These are phyloP conservation scores for Coregonus sp. DNA, from an alignment of 2,797 vertebrate genomes.

Conservation along the genomic window DNA sequence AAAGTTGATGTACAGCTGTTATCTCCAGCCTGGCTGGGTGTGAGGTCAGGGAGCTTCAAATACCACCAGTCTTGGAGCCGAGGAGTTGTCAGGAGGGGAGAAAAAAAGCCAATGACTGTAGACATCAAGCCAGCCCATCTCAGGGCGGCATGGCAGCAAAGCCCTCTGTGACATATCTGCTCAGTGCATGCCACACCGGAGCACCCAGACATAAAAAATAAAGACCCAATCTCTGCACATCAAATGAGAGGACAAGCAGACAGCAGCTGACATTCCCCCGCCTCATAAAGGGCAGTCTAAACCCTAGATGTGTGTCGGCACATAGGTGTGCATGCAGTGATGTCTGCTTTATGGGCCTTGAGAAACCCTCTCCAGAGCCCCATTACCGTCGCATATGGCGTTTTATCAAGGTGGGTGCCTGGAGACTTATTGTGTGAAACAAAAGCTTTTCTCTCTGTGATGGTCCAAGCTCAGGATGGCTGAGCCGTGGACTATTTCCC, in stretches of 20 bases:
- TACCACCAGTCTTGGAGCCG: slow-evolving; percentile 9
- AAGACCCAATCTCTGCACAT: neutral
- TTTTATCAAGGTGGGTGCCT: neutral
- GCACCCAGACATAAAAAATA: neutral
- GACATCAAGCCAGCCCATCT: slow-evolving; percentile 36
- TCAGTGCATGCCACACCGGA: neutral
- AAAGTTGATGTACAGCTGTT: slow-evolving; percentile 16
- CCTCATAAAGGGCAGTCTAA: neutral
- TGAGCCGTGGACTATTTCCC: too few relatives aligned
- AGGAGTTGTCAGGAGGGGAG: slow-evolving; percentile 15
- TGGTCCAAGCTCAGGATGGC: too few relatives aligned
- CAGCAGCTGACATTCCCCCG: neutral
- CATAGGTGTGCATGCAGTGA: neutral
- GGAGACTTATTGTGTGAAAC: neutral
- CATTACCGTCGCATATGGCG: neutral
- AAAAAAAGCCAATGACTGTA: slow-evolving; percentile 29
- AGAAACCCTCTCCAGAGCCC: neutral
- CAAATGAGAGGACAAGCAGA: slow-evolving; percentile 1
- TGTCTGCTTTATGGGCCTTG: neutral
- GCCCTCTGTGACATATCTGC: slow-evolving; percentile 7
- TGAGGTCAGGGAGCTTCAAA: slow-evolving; percentile 15
- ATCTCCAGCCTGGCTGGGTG: slow-evolving; percentile 8
- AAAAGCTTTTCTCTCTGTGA: neutral
- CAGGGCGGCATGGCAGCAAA: slow-evolving; percentile 5
- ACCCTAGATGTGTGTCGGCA: neutral